Evolutionary conservation across 2,888 invertebrate genomes (phyloP).

Genomic region (Ecliptopera silaceata): DNA sequence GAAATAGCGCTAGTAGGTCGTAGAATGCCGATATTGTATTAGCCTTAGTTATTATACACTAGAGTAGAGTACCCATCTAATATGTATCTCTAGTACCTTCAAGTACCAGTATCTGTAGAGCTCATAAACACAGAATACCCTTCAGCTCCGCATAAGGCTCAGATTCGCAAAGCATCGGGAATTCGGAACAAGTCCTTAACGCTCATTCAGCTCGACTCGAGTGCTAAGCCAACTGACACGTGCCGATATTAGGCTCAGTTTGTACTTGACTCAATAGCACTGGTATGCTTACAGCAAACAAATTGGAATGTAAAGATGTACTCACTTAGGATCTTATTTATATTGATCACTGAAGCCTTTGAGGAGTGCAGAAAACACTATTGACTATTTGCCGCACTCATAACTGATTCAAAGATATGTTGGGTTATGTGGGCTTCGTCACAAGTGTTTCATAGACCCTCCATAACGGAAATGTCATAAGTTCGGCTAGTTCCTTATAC

Average conservation of each 20-base stretch:
- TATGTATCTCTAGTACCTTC: neutral
- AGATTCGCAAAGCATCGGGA: constrained; percentile 2
- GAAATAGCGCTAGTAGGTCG: no score
- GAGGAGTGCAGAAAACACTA: no score
- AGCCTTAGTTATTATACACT: no score
- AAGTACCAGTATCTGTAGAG: neutral
- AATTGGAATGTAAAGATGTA: neutral
- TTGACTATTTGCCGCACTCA: no score
- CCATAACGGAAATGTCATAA: no score
- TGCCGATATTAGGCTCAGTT: constrained; percentile 17
- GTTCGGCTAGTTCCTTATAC: no score
- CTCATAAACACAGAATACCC: neutral
- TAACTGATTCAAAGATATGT: no score
- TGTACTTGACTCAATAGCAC: constrained; percentile 12
- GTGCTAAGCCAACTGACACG: constrained; percentile 18
- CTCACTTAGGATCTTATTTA: no score
- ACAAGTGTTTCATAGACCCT: no score
- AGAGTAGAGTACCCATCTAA: neutral
- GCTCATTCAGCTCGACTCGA: constrained; percentile 8
- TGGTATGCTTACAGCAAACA: constrained; percentile 2
- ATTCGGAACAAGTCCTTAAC: constrained; percentile 2
- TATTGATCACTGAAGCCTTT: no score
- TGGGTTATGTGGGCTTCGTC: no score
- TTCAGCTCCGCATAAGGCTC: neutral
- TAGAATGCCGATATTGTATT: no score